Base-by-base conservation (phyloP, 2,888 invertebrate genomes). In the Temnothorax rugatulus region DNA sequence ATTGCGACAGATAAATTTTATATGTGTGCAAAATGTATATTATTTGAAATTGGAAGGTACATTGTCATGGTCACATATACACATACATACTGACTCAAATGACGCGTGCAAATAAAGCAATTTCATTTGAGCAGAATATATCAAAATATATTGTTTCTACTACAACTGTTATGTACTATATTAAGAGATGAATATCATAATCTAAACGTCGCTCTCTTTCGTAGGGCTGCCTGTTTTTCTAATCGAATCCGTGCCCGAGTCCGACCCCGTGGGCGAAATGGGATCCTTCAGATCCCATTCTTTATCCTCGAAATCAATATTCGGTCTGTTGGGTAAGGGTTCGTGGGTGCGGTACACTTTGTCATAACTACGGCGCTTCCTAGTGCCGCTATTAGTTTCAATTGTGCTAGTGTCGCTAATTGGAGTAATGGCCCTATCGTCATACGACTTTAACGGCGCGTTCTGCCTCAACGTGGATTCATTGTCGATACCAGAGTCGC, bases 311-410 rank as follows among this genome's bases (percentile, higher is more conserved):
- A 98, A 98, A 85, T 97, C 97, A 90, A 97, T 96, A 86, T 97
- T 96, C 59, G 98, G 98, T 92, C 97, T 96, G 89, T 96, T 96
- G 0, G 96, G 96, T 89, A 98, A 95, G 75, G 98, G 98, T 95
- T 98, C 98, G 93, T 98, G 96, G 13, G 98, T 98, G 89, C 97
- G 96, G 94, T 98, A 98, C 75, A 97, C 97, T 95, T 96, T 97
- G 93, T 98, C 98, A 94, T 98, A 98, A 90, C 96, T 96, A 89
- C 97, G 96, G 90, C 97, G 96, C 94, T 97, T 97, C 95, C 96
- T 97, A 85, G 90, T 79, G 9, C 96, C 95, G 74, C 96, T 95
- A 50, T 61, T 81, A 90, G 96, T 96, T 86, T 96, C 96, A 15
- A 95, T 95, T 92, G 96, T 96, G 88, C 95, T 96, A 0, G 95